Percentiles rank a stretch among this genome's conserved stretches.
Conservation (phyloP, 2,888 invertebrate species). For the Dorcus hopei region DNA sequence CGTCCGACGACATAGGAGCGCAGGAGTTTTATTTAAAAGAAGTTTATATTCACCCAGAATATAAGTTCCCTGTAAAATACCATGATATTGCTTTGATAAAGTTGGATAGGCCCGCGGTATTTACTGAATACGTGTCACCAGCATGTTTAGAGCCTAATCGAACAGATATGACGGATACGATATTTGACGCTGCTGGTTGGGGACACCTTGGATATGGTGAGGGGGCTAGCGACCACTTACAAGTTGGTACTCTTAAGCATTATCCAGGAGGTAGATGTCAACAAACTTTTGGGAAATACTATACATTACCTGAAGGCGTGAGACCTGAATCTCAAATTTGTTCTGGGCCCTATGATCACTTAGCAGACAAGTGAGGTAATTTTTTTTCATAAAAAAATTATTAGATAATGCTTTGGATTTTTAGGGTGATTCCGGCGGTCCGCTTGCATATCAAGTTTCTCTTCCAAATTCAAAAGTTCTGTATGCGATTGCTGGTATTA, state of each 20-base stretch:
- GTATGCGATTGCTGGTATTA: conserved; percentile 5
- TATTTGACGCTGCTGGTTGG: background rate
- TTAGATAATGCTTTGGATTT: background rate
- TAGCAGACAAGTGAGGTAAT: conserved; percentile 13
- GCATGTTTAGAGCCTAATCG: conserved; percentile 42
- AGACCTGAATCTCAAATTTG: conserved; percentile 7
- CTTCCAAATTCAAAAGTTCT: background rate
- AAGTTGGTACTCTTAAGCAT: background rate
- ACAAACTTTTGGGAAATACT: background rate
- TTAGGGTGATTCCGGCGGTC: conserved; percentile 14
- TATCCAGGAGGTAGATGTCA: background rate
- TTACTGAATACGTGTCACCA: conserved; percentile 45
- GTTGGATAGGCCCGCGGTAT: conserved; percentile 41
- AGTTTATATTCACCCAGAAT: conserved; percentile 45
- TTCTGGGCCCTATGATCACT: conserved; percentile 3
- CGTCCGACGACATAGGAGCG: conserved; percentile 27
- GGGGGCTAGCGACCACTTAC: background rate
- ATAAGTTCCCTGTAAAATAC: conserved; percentile 45
- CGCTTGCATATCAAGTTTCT: background rate
- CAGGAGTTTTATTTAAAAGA: conserved; percentile 39
- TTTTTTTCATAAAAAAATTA: background rate
- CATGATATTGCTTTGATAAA: conserved; percentile 53
- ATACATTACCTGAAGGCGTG: conserved; percentile 7
- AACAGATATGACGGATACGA: background rate
- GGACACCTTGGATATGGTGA: background rate